Conservation (phyloP, 2,113 vertebrate genomes). For the Hassar affinis region DNA sequence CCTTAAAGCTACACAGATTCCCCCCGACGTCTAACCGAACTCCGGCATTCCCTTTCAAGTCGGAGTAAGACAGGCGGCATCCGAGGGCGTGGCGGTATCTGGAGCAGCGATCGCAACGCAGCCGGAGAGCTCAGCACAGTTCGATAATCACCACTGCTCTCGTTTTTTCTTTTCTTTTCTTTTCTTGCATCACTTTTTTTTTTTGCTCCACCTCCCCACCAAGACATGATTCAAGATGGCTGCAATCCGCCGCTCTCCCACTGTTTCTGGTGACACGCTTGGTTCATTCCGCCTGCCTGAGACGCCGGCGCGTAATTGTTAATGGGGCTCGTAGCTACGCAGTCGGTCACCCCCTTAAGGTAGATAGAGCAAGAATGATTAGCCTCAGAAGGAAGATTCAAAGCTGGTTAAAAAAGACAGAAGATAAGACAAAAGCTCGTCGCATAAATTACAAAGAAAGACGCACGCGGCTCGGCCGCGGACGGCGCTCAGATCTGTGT, state of each 20-base stretch:
- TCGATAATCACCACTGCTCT: constrained; percentile 43
- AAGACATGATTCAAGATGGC: constrained; percentile 42
- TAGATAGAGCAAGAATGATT: constrained; percentile 10
- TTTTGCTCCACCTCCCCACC: background rate
- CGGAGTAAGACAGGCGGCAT: constrained; percentile 30
- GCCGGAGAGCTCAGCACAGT: constrained; percentile 27
- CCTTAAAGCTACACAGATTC: constrained; percentile 29
- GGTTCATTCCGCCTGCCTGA: background rate
- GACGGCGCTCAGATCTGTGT: constrained; percentile 25
- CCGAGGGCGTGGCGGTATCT: constrained; percentile 13
- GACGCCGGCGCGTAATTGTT: background rate
- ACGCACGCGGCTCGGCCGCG: background rate
- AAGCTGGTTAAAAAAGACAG: background rate
- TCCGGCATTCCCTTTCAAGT: constrained; percentile 48
- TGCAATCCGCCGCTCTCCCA: constrained; percentile 16
- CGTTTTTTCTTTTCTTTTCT: constrained; percentile 35
- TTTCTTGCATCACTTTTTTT: constrained; percentile 15
- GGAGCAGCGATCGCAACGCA: constrained; percentile 42
- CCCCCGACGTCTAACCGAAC: constrained; percentile 15
- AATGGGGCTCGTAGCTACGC: background rate
- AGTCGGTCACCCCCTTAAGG: background rate
- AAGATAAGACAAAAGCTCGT: background rate
- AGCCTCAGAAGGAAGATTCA: background rate
- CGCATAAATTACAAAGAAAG: constrained; percentile 18
- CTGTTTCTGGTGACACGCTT: constrained; percentile 9